phyloP scores from a whole-genome alignment of 2,113 vertebrate genomes.

The Myotis davidii region DNA sequence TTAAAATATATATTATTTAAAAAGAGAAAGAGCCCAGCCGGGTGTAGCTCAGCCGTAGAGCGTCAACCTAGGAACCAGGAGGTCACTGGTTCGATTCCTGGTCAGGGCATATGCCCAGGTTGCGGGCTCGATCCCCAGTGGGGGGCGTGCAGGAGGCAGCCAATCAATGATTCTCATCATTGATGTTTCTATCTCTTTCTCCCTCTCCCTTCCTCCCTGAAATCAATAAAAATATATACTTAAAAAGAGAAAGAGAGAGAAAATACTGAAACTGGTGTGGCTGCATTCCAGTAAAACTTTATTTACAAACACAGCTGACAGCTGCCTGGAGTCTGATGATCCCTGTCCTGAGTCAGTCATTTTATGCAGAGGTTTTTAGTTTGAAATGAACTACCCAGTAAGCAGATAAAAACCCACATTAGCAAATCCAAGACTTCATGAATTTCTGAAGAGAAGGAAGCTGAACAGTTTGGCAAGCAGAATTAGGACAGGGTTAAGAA shows the following conservation, averaged over 20 bases:
- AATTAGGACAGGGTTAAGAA: constrained; percentile 52
- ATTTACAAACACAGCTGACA: constrained; percentile 16
- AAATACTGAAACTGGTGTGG: not conserved
- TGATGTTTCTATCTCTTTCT: no score
- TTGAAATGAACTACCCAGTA: constrained; percentile 59
- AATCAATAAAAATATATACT: not conserved
- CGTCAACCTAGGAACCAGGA: no score
- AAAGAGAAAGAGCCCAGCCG: no score
- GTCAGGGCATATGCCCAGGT: no score
- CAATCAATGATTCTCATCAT: no score
- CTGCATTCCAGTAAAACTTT: not conserved
- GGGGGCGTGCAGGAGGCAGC: no score
- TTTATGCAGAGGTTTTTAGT: constrained; percentile 34
- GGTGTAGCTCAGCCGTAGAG: no score
- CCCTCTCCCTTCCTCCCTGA: not conserved
- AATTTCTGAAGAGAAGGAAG: constrained; percentile 60
- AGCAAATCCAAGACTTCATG: constrained; percentile 60
- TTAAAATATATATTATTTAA: not conserved
- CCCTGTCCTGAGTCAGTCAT: not conserved
- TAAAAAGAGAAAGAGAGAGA: no score
- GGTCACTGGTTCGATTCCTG: no score
- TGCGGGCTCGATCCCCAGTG: no score
- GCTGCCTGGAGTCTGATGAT: not conserved
- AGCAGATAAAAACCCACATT: constrained; percentile 52
- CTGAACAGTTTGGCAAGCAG: constrained; percentile 53